Base-by-base conservation (phyloP, 2,113 vertebrate genomes). In the Scartelaos histophorus region DNA sequence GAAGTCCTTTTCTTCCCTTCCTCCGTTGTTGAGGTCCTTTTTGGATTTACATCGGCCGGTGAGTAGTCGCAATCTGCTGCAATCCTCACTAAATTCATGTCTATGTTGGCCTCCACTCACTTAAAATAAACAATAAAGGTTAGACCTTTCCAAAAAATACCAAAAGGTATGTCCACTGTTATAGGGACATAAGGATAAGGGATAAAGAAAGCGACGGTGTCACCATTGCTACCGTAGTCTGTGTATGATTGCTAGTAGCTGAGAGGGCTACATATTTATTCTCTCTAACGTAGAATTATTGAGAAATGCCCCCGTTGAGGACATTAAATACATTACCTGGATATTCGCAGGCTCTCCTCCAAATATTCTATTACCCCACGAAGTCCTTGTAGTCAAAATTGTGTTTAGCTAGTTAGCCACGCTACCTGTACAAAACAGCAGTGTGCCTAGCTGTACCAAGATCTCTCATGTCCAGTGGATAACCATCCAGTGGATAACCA, bases 1-100 rank as follows among this genome's bases (percentile, higher is more conserved):
- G 90, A 91, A 91, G 87, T 88, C 86, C 91, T 88, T 92, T 91
- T 90, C 89, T 80, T 81, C 75, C 79, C 34, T 89, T 92, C 89
- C 89, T 86, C 81, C 81, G 75, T 80, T 1, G 66, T 11, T 5
- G 70, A 71, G 62, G 76, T 82, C 76, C 88, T 61, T 87, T 84
- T 84, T 77, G 84, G 87, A 82, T 84, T 88, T 70, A 65, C 78
- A 76, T 84, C 87, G 87, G 85, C 89, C 82, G 90, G 91, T 91
- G 85, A 92, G 90, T 83, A 13, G 1, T 9, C 15, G 2, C 29
- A 80, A 92, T 92, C 90, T 82, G 21, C 38, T 0, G 22, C 21
- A 88, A 92, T 92, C 91, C 66, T 9, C 16, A 1, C 0, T 0
- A 67, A 69, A 62, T 60, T 17, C 0, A 0, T 0, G 0, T 2